Percentiles rank a stretch among this genome's conserved stretches.
These are phyloP conservation scores for Semicossyphus pulcher DNA, from an alignment of 2,113 vertebrate species.

Conservation along the genomic window DNA sequence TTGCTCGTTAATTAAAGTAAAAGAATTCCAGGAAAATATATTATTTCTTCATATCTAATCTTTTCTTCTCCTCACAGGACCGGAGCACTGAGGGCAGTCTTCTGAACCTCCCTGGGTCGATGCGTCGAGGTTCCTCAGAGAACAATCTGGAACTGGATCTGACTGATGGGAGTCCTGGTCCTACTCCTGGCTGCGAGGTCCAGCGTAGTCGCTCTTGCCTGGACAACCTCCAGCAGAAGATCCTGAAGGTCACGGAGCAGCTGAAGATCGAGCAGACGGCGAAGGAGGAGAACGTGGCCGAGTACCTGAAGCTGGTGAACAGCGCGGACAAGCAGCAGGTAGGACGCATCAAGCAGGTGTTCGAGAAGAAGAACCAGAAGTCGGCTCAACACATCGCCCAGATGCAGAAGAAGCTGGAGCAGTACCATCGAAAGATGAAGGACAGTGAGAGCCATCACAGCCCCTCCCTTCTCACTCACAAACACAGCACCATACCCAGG, in stretches of 20 bases:
- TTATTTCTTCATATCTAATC: conserved; percentile 4
- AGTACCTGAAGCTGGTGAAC: conserved; percentile 96
- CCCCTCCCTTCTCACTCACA: conserved; percentile 30
- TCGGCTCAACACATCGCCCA: conserved; percentile 93
- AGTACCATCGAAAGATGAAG: conserved; percentile 93
- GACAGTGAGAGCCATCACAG: conserved; percentile 86
- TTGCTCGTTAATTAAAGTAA: not conserved
- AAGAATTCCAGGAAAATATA: not conserved
- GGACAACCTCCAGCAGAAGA: conserved; percentile 96
- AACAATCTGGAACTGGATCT: conserved; percentile 78
- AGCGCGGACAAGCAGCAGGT: conserved; percentile 95
- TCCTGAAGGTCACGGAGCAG: conserved; percentile 96
- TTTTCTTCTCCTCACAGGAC: conserved; percentile 79
- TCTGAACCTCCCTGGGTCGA: conserved; percentile 75
- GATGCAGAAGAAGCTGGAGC: conserved; percentile 97
- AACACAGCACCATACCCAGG: conserved; percentile 77
- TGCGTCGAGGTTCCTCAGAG: conserved; percentile 87
- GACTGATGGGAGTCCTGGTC: conserved; percentile 36
- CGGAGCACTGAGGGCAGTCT: conserved; percentile 83
- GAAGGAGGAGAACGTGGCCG: conserved; percentile 92
- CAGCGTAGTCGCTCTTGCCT: conserved; percentile 91
- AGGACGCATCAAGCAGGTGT: conserved; percentile 95
- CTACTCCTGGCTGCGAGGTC: conserved; percentile 81
- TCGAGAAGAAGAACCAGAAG: conserved; percentile 99
- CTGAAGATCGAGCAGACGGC: conserved; percentile 96